Evolutionary conservation across 2,888 invertebrate species (phyloP).

Genomic region (Aradus depressus): DNA sequence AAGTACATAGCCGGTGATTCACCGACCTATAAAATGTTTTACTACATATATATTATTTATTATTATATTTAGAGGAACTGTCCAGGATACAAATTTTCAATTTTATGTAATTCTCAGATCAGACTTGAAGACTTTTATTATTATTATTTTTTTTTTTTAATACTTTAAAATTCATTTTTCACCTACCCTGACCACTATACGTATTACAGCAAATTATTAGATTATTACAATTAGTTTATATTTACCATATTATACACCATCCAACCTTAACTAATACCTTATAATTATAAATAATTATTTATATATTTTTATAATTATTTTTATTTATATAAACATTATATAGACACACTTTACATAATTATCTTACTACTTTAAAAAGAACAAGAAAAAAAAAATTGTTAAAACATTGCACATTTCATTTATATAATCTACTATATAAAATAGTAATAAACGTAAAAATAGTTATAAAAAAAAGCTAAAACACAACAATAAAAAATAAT

Average conservation of each 20-base stretch:
- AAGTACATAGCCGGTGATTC: too few species aligned
- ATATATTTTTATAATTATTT: slow-evolving; percentile 8
- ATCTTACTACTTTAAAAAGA: slow-evolving; percentile 6
- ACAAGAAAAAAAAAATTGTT: slow-evolving; percentile 12
- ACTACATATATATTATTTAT: slow-evolving; percentile 9
- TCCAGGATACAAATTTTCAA: neutral
- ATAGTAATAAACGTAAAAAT: slow-evolving; percentile 5
- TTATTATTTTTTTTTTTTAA: slow-evolving; percentile 8
- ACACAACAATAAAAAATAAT: slow-evolving; percentile 3
- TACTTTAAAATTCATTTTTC: slow-evolving; percentile 5
- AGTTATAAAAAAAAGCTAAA: neutral
- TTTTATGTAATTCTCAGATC: slow-evolving; percentile 6
- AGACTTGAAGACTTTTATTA: slow-evolving; percentile 11
- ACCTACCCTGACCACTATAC: slow-evolving; percentile 75
- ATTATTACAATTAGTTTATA: slow-evolving; percentile 2
- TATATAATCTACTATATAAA: slow-evolving; percentile 10
- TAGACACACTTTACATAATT: slow-evolving; percentile 22
- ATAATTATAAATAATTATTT: slow-evolving; percentile 14
- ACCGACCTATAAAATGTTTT: neutral
- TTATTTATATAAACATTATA: slow-evolving; percentile 21
- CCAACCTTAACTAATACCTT: slow-evolving; percentile 14
- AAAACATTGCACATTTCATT: slow-evolving; percentile 25
- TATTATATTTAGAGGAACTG: slow-evolving; percentile 10
- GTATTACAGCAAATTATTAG: slow-evolving; percentile 45
- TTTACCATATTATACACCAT: slow-evolving; percentile 12